Evolutionary conservation across 2,113 vertebrate genomes (phyloP).

Genomic region (Ctenomys sociabilis): DNA sequence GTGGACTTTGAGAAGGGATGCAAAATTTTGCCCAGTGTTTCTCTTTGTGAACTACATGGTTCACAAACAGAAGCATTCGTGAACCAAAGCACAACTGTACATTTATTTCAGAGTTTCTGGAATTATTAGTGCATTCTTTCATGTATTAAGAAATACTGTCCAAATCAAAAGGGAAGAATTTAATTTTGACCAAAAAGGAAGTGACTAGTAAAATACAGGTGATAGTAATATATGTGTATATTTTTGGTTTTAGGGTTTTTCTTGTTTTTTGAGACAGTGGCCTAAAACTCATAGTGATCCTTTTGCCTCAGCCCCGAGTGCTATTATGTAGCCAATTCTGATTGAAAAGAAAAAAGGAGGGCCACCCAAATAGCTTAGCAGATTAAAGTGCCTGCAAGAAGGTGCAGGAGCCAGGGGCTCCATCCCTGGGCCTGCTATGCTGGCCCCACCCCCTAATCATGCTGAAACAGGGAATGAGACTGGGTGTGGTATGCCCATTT

Average conservation of each 20-base stretch:
- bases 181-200: slow-evolving; percentile 44
- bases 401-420: too few relatives aligned
- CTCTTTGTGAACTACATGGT: background rate
- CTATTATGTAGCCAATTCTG: background rate
- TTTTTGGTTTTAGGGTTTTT: background rate
- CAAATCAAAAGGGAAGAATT: slow-evolving; percentile 28
- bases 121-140: background rate
- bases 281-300: background rate
- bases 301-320: background rate
- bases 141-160: slow-evolving; percentile 53
- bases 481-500: too few relatives aligned
- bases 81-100: background rate
- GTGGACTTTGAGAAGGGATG: too few relatives aligned
- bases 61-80: background rate
- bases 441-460: too few relatives aligned
- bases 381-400: too few relatives aligned
- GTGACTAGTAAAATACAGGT: slow-evolving; percentile 13
- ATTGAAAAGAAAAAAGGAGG: background rate
- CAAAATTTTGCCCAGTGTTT: background rate
- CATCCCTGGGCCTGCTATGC: too few relatives aligned
- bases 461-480: too few relatives aligned
- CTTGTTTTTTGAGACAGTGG: background rate
- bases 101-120: background rate
- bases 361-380: too few relatives aligned
- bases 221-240: background rate